Evolutionary conservation across 1,140 invertebrate genomes (phyloP).

Genomic region (Helicorthomorpha holstii): DNA sequence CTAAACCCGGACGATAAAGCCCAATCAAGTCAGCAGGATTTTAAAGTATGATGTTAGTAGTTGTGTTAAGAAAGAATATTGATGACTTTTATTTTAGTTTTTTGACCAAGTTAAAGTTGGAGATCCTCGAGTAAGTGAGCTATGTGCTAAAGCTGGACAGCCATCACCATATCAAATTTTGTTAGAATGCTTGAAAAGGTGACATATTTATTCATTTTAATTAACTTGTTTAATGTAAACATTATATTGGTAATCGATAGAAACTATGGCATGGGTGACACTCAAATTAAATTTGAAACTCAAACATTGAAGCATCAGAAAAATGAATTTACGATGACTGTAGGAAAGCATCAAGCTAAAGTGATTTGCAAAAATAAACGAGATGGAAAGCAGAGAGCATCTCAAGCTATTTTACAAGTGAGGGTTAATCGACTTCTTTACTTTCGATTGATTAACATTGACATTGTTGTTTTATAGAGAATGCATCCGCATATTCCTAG

Average conservation of each 20-base stretch:
- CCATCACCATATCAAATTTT: constrained; percentile 85
- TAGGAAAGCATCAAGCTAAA: constrained; percentile 63
- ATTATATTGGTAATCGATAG: constrained; percentile 20
- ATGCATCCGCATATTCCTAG: constrained; percentile 81
- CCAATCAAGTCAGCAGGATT: constrained; percentile 19
- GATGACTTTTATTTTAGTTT: constrained; percentile 36
- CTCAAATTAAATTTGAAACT: constrained; percentile 71
- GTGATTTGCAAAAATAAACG: constrained; percentile 78
- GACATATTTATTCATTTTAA: constrained; percentile 9
- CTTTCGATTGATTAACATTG: no score
- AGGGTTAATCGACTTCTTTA: no score
- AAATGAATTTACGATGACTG: constrained; percentile 86
- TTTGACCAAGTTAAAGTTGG: constrained; percentile 87
- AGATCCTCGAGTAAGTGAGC: constrained; percentile 80
- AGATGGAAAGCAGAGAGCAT: constrained; percentile 91
- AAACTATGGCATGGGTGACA: constrained; percentile 79
- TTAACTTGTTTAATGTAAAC: neutral
- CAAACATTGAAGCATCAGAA: constrained; percentile 78
- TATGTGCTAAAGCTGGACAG: constrained; percentile 86
- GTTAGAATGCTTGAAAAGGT: constrained; percentile 72
- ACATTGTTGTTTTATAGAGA: constrained; percentile 32
- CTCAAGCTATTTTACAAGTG: constrained; percentile 76
- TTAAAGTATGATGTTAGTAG: neutral
- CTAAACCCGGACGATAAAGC: constrained; percentile 23
- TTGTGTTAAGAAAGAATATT: neutral